phyloP scores from a whole-genome alignment of 2,113 vertebrate genomes.

The Martes martes region DNA sequence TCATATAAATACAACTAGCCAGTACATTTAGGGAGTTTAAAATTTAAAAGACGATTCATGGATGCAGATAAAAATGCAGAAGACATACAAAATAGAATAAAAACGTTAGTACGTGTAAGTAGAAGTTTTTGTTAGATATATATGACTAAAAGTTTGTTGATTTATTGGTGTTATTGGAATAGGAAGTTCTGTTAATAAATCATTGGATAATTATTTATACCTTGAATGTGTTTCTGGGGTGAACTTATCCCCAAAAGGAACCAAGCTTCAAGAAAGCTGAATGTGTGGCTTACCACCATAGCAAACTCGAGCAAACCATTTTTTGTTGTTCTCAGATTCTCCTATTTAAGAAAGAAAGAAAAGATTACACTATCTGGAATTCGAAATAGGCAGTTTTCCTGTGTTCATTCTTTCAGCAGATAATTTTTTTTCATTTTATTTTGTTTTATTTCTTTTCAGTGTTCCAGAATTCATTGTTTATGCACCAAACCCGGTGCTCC shows the following conservation, averaged over 20 bases:
- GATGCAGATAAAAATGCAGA: neutral
- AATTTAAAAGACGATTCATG: neutral
- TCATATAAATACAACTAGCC: neutral
- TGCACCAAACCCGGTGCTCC: too few relatives aligned
- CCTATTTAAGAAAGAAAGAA: conserved; percentile 2
- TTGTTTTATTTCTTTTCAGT: too few relatives aligned
- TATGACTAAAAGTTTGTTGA: neutral
- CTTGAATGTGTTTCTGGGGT: neutral
- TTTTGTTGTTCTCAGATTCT: conserved; percentile 25
- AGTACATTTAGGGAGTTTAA: neutral
- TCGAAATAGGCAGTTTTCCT: conserved; percentile 21
- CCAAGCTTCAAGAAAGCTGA: neutral
- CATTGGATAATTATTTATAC: neutral
- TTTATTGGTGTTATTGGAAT: neutral
- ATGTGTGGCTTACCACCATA: neutral
- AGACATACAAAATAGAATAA: neutral
- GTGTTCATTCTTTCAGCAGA: neutral
- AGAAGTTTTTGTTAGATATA: neutral
- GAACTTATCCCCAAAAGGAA: neutral
- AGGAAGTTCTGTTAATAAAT: neutral
- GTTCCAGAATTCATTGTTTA: too few relatives aligned
- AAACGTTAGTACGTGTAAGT: neutral
- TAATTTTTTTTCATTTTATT: neutral
- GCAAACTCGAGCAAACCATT: neutral
- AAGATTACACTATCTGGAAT: neutral